Evolutionary conservation across 2,888 invertebrate species (phyloP).

Genomic region (Odontocolon sp.): DNA sequence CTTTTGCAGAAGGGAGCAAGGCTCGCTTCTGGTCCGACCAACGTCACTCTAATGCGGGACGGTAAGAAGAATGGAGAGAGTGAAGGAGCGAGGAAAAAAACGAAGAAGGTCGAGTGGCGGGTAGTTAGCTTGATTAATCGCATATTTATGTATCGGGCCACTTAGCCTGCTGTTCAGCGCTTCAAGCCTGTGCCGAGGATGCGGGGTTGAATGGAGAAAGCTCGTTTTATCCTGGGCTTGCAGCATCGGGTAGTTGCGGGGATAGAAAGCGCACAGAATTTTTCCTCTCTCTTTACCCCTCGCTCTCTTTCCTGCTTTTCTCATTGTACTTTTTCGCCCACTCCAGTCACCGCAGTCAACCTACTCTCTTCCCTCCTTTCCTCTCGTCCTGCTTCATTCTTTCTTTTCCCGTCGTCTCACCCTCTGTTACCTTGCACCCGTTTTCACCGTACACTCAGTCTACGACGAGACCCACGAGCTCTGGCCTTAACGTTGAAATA

Average conservation of each 20-base stretch:
- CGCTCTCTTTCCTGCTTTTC: too few species aligned
- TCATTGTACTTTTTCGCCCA: slow-evolving; percentile 58
- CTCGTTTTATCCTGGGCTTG: slow-evolving; percentile 53
- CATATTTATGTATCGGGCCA: slow-evolving; percentile 78
- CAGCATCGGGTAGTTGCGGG: slow-evolving; percentile 29
- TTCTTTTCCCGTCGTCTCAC: slow-evolving; percentile 36
- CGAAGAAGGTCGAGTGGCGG: slow-evolving; percentile 66
- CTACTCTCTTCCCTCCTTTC: slow-evolving; percentile 46
- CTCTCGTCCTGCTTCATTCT: slow-evolving; percentile 33
- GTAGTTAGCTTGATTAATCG: slow-evolving; percentile 78
- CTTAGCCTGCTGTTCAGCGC: slow-evolving; percentile 72
- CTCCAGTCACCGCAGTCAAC: slow-evolving; percentile 57
- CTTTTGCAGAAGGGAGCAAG: slow-evolving; percentile 26
- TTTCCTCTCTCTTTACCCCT: slow-evolving; percentile 26
- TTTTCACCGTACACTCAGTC: slow-evolving; percentile 51
- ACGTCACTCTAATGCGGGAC: slow-evolving; percentile 33
- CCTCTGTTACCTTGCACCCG: slow-evolving; percentile 42
- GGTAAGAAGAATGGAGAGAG: slow-evolving; percentile 48
- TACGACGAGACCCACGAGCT: background rate
- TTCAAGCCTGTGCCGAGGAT: slow-evolving; percentile 60
- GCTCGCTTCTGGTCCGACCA: slow-evolving; percentile 40
- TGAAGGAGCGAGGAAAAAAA: slow-evolving; percentile 54
- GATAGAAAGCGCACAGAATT: slow-evolving; percentile 24
- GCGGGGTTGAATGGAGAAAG: slow-evolving; percentile 34
- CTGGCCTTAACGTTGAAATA: slow-evolving; percentile 75